These are phyloP conservation scores for Euphysa ruthae DNA, from an alignment of 30 jellyfish, hydroid and myxozoan species.

Conservation along the genomic window DNA sequence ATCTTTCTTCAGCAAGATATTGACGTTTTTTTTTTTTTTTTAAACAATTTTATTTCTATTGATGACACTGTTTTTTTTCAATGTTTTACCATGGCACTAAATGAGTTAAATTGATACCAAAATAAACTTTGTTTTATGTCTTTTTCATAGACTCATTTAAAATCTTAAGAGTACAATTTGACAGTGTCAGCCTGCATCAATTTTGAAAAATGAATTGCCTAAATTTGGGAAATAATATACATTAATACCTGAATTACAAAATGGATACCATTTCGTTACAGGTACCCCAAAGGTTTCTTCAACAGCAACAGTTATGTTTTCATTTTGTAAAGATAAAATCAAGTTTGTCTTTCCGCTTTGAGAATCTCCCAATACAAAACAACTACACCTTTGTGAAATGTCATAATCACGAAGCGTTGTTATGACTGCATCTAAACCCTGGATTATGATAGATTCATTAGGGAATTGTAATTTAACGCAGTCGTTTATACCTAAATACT, in stretches of 20 bases:
- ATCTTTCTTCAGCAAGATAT: too few relatives aligned
- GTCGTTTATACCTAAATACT: slow-evolving; percentile 43
- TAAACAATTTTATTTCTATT: too few relatives aligned
- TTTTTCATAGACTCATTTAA: too few relatives aligned
- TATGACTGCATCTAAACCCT: slow-evolving; percentile 39
- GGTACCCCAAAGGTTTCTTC: slow-evolving; percentile 84
- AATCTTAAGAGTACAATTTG: too few relatives aligned
- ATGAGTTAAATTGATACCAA: too few relatives aligned
- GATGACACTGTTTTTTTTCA: too few relatives aligned
- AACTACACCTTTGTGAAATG: slow-evolving; percentile 41
- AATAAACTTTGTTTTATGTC: too few relatives aligned
- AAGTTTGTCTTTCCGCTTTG: slow-evolving; percentile 85
- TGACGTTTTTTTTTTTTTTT: too few relatives aligned
- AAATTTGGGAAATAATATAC: neutral
- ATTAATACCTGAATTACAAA: slow-evolving; percentile 5
- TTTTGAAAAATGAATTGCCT: neutral
- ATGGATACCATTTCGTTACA: slow-evolving; percentile 83
- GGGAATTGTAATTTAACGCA: slow-evolving; percentile 62
- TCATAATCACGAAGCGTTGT: slow-evolving; percentile 52
- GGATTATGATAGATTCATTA: slow-evolving; percentile 34
- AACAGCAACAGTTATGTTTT: slow-evolving; percentile 65
- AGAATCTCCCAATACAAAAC: slow-evolving; percentile 69
- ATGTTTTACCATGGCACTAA: too few relatives aligned
- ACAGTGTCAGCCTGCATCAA: too few relatives aligned
- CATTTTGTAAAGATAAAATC: slow-evolving; percentile 51